These are phyloP conservation scores for Phenganax subtilis DNA, from an alignment of 92 coral and sea anemone species.

Conservation along the genomic window DNA sequence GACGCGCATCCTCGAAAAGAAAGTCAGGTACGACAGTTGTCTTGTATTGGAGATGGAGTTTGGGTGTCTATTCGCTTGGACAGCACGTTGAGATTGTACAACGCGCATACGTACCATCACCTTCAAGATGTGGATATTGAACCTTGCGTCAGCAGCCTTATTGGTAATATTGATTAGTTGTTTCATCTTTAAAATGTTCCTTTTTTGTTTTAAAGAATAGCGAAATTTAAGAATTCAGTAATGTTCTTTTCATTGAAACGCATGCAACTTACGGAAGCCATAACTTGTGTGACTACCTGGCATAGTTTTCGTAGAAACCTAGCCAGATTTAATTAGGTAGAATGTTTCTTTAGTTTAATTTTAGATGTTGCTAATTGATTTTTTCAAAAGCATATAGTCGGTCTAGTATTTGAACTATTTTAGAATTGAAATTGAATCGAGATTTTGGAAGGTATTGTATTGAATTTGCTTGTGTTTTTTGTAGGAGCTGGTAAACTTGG, in stretches of 20 bases:
- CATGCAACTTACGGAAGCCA: too few relatives aligned
- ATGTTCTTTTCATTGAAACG: too few relatives aligned
- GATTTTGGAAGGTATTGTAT: not conserved
- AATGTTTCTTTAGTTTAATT: too few relatives aligned
- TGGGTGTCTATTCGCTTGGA: slow-evolving; percentile 99
- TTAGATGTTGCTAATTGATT: too few relatives aligned
- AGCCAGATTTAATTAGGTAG: too few relatives aligned
- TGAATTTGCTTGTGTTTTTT: slow-evolving; percentile 2
- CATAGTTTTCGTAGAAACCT: too few relatives aligned
- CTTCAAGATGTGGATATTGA: slow-evolving; percentile 96
- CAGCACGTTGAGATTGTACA: slow-evolving; percentile 90
- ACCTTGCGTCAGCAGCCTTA: slow-evolving; percentile 91
- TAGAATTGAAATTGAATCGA: not conserved
- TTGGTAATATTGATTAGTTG: slow-evolving; percentile 57
- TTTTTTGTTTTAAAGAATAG: too few relatives aligned
- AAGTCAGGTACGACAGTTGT: slow-evolving; percentile 96
- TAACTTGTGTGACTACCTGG: too few relatives aligned
- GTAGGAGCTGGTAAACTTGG: slow-evolving; percentile 97
- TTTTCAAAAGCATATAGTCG: too few relatives aligned
- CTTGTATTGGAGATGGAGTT: slow-evolving; percentile 99
- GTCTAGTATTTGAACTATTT: not conserved
- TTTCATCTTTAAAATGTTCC: not conserved
- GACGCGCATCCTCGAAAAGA: slow-evolving; percentile 99
- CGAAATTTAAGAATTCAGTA: too few relatives aligned
- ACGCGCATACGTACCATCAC: slow-evolving; percentile 90